A percentile compares a stretch with the other conserved stretches of the same genome.
phyloP scores from a whole-genome alignment of 2,888 invertebrate genomes.

The Eretmocerus hayati region DNA sequence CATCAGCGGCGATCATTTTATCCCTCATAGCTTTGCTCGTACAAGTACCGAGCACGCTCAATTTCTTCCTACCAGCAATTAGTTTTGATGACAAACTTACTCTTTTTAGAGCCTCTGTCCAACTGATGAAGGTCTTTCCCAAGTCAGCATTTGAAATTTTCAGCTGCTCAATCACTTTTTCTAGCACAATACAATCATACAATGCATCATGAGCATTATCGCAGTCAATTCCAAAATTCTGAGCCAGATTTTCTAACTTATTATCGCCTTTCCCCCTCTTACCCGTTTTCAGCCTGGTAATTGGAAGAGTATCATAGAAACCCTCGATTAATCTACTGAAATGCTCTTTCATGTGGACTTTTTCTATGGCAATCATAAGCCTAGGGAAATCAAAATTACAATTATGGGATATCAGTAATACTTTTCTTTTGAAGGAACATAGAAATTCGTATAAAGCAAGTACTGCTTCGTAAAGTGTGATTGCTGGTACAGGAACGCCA shows the following conservation, averaged over 20 bases:
- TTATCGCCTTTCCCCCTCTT: constrained; percentile 6
- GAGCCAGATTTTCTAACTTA: constrained; percentile 6
- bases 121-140: not conserved
- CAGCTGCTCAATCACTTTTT: not conserved
- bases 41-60: not conserved
- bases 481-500: constrained; percentile 5
- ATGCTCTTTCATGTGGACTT: constrained; percentile 6
- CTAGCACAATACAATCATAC: constrained; percentile 6
- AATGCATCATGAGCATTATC: constrained; percentile 7
- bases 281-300: constrained; percentile 3
- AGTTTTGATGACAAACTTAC: not conserved
- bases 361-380: constrained; percentile 8
- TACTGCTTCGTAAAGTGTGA: constrained; percentile 7
- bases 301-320: constrained; percentile 15
- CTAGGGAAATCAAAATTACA: constrained; percentile 13
- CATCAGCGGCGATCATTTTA: not conserved
- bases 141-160: not conserved
- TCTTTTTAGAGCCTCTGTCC: not conserved
- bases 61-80: not conserved
- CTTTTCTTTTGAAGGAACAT: constrained; percentile 6
- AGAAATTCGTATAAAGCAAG: constrained; percentile 15
- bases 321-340: constrained; percentile 11
- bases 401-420: constrained; percentile 15
- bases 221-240: not conserved
- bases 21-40: not conserved